Percentiles rank a stretch among this genome's conserved stretches.
Conservation (phyloP, 2,888 invertebrate genomes). For the Sinopyrophorus schimmeli region DNA sequence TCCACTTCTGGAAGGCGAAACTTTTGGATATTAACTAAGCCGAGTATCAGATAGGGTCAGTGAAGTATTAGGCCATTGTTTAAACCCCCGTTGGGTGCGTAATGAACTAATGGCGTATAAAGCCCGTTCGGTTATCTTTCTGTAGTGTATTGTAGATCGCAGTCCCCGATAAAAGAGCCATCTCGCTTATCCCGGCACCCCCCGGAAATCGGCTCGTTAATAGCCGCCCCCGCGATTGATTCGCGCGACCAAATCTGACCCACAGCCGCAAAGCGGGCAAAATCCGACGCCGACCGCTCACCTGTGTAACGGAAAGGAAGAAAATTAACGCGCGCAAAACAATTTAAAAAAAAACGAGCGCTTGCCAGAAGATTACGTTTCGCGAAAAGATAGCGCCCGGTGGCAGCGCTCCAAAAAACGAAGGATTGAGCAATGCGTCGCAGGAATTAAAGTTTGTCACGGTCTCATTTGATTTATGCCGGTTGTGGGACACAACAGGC, state of each 20-base stretch:
- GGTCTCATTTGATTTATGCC: constrained; percentile 40
- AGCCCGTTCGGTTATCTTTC: constrained; percentile 34
- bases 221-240: constrained; percentile 22
- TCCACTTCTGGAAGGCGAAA: constrained; percentile 27
- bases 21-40: constrained; percentile 39
- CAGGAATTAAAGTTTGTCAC: constrained; percentile 40
- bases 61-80: constrained; percentile 43
- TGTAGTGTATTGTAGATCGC: constrained; percentile 21
- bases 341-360: too few species aligned
- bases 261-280: too few species aligned
- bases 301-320: too few species aligned
- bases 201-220: constrained; percentile 24
- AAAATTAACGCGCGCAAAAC: too few species aligned
- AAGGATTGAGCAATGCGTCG: constrained; percentile 36
- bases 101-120: constrained; percentile 38
- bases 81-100: constrained; percentile 40
- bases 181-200: constrained; percentile 19
- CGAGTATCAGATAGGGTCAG: constrained; percentile 38
- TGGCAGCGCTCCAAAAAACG: constrained; percentile 33
- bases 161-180: constrained; percentile 22
- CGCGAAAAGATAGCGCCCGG: constrained; percentile 28
- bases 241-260: too few species aligned
- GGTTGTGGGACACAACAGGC: constrained; percentile 35
- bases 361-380: constrained; percentile 26
- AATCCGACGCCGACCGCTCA: too few species aligned